These are phyloP conservation scores for Caenorhabditis sp. DNA, from an alignment of 2,888 invertebrate species.

Conservation along the genomic window DNA sequence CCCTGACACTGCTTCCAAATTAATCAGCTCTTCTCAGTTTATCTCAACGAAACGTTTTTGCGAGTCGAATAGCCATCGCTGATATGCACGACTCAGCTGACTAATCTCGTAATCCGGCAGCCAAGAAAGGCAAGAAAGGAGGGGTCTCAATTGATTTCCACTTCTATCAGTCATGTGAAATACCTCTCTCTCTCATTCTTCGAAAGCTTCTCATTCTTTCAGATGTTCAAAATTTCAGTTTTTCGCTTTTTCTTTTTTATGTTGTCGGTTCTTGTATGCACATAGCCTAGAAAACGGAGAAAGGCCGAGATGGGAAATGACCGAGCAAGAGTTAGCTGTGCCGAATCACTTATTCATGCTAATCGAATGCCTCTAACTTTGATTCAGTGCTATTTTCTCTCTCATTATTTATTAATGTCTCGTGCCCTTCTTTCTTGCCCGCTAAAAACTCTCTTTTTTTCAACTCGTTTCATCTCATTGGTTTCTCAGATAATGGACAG, in stretches of 20 bases:
- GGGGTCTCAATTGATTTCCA: slow-evolving; percentile 45
- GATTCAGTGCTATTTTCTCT: slow-evolving; percentile 11
- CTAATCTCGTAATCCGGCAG: slow-evolving; percentile 55
- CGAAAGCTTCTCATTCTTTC: slow-evolving; percentile 14
- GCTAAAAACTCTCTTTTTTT: slow-evolving; percentile 26
- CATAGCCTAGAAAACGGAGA: no score
- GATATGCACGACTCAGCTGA: slow-evolving; percentile 42
- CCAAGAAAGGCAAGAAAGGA: slow-evolving; percentile 26
- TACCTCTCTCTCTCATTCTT: slow-evolving; percentile 35
- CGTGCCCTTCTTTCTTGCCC: slow-evolving; percentile 46
- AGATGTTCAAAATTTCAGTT: slow-evolving; percentile 3
- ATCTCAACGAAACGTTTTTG: slow-evolving; percentile 1
- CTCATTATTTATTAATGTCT: slow-evolving; percentile 58
- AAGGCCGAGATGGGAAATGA: slow-evolving; percentile 10
- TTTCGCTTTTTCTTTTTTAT: slow-evolving; percentile 3
- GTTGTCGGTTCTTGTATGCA: no score
- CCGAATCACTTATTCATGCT: slow-evolving; percentile 57
- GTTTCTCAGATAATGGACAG: slow-evolving; percentile 35
- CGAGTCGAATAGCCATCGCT: slow-evolving; percentile 9
- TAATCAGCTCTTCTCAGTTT: background rate
- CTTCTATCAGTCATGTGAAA: slow-evolving; percentile 29
- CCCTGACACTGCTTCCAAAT: background rate
- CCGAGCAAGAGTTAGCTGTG: slow-evolving; percentile 40
- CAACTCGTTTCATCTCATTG: slow-evolving; percentile 10
- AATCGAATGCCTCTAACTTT: slow-evolving; percentile 45